These are phyloP conservation scores for Myrmecophaga tridactyla DNA, from an alignment of 2,113 vertebrate genomes.

Conservation along the genomic window DNA sequence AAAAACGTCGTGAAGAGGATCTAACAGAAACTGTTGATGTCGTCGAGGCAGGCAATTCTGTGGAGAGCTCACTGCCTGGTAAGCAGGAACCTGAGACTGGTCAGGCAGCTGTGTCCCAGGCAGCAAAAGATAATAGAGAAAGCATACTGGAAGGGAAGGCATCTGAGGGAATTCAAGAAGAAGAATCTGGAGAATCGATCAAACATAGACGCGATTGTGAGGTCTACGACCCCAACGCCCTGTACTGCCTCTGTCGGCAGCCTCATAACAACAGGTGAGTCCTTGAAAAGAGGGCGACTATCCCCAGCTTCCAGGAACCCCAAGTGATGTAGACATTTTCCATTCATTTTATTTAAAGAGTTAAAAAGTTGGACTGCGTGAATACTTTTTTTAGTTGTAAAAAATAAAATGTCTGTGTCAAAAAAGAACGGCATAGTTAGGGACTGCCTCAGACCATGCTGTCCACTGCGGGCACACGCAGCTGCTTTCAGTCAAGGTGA, in stretches of 20 bases:
- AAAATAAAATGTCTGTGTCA: background rate
- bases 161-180: slow-evolving; percentile 56
- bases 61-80: slow-evolving; percentile 36
- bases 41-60: slow-evolving; percentile 33
- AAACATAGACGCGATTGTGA: slow-evolving; percentile 84
- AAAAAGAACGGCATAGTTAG: too few species aligned
- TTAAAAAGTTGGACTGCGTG: background rate
- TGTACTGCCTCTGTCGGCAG: slow-evolving; percentile 93
- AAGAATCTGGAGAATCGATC: slow-evolving; percentile 38
- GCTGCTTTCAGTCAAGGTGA: background rate
- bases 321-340: background rate
- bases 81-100: slow-evolving; percentile 77
- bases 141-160: slow-evolving; percentile 73
- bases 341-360: background rate
- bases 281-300: background rate
- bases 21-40: background rate
- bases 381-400: background rate
- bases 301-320: rapidly evolving
- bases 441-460: too few species aligned
- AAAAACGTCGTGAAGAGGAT: slow-evolving; percentile 69
- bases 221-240: slow-evolving; percentile 85
- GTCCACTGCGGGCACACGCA: background rate
- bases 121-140: slow-evolving; percentile 68
- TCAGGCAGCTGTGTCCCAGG: slow-evolving; percentile 77
- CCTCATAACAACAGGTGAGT: slow-evolving; percentile 92